Evolutionary conservation across 1,140 invertebrate species (phyloP), one percentile per base, ranked within the genome.

Genomic region (Archegozetes longisetosus): DNA sequence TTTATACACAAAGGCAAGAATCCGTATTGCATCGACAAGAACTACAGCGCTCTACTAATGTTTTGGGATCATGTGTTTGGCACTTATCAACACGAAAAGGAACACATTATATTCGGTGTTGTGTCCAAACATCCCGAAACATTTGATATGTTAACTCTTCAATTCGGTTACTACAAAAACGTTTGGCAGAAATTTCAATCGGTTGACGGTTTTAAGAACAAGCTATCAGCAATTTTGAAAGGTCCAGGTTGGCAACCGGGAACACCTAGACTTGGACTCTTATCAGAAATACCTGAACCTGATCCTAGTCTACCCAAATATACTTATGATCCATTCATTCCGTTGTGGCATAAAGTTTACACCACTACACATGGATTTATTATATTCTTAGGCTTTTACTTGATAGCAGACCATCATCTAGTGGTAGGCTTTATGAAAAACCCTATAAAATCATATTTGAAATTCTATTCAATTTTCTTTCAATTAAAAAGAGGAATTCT

Each of bases 91-190:
- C 28, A 59, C 2, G 65, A 40, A 40, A 48, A 50, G 6, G 79
- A 86, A 61, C 76, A 84, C 64, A 82, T 88, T 25, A 78, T 88
- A 27, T 93, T 89, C 72, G 88, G 88, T 1, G 73, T 40, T 17
- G 32, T 91, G 17, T 84, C 88, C 1, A 80, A 83, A 66, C 85
- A 84, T 68, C 78, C 85, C 32, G 77, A 80, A 3, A 82, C 83
- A 0, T 90, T 88, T 70, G 85, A 90, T 70, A 82, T 84, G 1
- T 53, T 88, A 2, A 26, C 24, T 26, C n/a, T 58, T 27, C 82
- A 84, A 24, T 46, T 60, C 14, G 60, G 61, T 26, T 53, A 52
- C 20, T 62, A 56, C 17, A 25, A 9, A 12, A 22, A 49, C 1
- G 56, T 64, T 6, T 62, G 57, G 57, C 62, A 62, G 17, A 62